These are phyloP conservation scores for Drosophila sechellia DNA, from an alignment of 1,140 invertebrate species.

Conservation along the genomic window DNA sequence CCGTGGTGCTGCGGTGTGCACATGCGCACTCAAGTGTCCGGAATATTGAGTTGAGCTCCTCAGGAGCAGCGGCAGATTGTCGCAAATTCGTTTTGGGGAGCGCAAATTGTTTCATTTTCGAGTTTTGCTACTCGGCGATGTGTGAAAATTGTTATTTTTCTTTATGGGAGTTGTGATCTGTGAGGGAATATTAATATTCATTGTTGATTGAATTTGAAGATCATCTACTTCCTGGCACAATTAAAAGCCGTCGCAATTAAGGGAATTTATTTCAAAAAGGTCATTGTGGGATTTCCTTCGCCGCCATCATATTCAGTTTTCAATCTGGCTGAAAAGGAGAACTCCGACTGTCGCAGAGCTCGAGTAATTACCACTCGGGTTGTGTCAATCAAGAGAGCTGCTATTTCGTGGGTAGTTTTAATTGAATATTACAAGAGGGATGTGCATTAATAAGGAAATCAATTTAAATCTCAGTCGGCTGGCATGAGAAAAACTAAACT, in stretches of 20 bases:
- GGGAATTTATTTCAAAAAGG: conserved; percentile 62
- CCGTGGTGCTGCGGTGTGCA: conserved; percentile 72
- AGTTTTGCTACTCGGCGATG: conserved; percentile 56
- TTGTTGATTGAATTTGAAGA: conserved; percentile 22
- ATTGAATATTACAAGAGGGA: conserved; percentile 83
- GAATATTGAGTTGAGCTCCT: conserved; percentile 55
- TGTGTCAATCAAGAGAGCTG: conserved; percentile 65
- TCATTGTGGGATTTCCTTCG: conserved; percentile 62
- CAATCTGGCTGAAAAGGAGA: conserved; percentile 41
- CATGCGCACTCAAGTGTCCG: conserved; percentile 73
- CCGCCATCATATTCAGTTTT: conserved; percentile 60
- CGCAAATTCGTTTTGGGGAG: conserved; percentile 40
- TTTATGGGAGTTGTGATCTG: background rate
- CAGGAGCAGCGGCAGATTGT: conserved; percentile 58
- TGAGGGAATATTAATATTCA: conserved; percentile 30
- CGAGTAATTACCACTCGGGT: conserved; percentile 73
- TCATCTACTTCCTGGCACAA: conserved; percentile 40
- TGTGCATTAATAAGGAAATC: conserved; percentile 84
- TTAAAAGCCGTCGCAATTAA: conserved; percentile 60
- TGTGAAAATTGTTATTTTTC: conserved; percentile 58
- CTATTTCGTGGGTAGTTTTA: conserved; percentile 69
- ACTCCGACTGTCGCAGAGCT: conserved; percentile 25
- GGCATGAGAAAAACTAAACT: conserved; percentile 71
- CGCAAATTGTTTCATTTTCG: conserved; percentile 45
- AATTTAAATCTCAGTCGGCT: conserved; percentile 77